Base-by-base conservation (phyloP, 2,797 vertebrate species). In the Eremophila alpestris region DNA sequence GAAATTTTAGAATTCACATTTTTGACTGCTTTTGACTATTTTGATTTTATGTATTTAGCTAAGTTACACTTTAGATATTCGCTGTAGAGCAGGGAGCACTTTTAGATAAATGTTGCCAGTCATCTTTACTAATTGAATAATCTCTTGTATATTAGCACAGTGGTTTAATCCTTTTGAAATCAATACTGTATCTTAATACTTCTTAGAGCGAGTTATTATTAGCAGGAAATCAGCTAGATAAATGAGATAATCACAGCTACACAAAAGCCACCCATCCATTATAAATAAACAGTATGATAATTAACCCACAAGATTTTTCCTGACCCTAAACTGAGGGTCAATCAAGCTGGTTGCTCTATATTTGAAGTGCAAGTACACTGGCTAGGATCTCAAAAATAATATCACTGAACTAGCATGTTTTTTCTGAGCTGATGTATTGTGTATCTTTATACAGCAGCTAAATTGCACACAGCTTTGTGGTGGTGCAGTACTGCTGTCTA, bases 71-170 rank as follows among this genome's bases (percentile, higher is more conserved):
- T 83, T 11, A 87, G 16, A 46, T 69, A 74, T 58, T 87, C n/a
- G 27, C 38, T 6, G 7, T n/a, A 46, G 54, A 63, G 14, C 43
- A 26, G 12, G 26, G 20, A 91, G 8, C n/a, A 34, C 51, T 83
- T 95, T 90, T 34, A 94, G 32, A 45, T 64, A 26, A 77, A 71
- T 55, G 26, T 78, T 89, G n/a, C 45, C 43, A 77, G 27, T 88
- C 73, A 81, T 87, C 73, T 95, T 86, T 88, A 64, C 65, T 95
- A 93, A 87, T 94, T 87, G 69, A 93, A 83, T 91, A 88, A 83
- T 87, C 49, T 83, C 54, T 64, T 87, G 20, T 83, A 32, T 89
- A 89, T 91, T 91, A 71, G 49, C n/a, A 60, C 27, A 65, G 27
- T 51, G 43, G 76, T 58, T 77, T 3, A 68, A 54, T 40, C 62